Evolutionary conservation across 2,113 vertebrate species (phyloP), one percentile per base, ranked within the genome.

Genomic region (Corynorhinus townsendii): DNA sequence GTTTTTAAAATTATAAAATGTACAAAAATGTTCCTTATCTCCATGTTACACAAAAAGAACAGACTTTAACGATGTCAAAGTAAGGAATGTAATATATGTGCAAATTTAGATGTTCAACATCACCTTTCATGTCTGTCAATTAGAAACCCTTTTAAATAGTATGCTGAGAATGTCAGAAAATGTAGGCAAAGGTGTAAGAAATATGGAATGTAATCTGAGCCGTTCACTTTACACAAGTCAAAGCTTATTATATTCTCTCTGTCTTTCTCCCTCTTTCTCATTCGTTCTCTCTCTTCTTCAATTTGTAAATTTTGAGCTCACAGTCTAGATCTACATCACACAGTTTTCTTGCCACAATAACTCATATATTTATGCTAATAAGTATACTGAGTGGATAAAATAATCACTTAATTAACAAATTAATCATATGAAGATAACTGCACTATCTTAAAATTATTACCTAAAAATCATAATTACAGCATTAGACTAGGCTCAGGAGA

Each of bases 11-110:
- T 82, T 79, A 85, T 40, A 79, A 89, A 92, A 86, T 76, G 28
- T 79, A 72, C 47, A 91, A 82, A 56, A 95, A 45, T 95, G 82
- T 95, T 90, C 87, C 28, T 80, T 90, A 54, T 69, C 56, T 96
- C 64, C 12, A 4, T 43, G 28, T 40, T 83, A 84, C 8, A 30
- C 72, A 72, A 95, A 88, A 89, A 82, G 54, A 95, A 45, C 24
- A 69, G 64, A 86, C 24, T 82, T 82, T 87, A 85, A 35, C 75
- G 85, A 17, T 80, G 79, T 93, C 84, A 92, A 95, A 95, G 90
- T 90, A 92, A 91, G 59, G 96, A 90, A 85, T 90, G 20, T 43
- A 45, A 54, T 66, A 0, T 10, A 52, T 62, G 56, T 91, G 33
- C 24, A 69, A 92, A 93, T 95, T 83, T 94, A 95, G 26, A 71